Evolutionary conservation across 2,113 vertebrate species (phyloP), one percentile per base, ranked within the genome.

Genomic region (Brachionichthys hirsutus): DNA sequence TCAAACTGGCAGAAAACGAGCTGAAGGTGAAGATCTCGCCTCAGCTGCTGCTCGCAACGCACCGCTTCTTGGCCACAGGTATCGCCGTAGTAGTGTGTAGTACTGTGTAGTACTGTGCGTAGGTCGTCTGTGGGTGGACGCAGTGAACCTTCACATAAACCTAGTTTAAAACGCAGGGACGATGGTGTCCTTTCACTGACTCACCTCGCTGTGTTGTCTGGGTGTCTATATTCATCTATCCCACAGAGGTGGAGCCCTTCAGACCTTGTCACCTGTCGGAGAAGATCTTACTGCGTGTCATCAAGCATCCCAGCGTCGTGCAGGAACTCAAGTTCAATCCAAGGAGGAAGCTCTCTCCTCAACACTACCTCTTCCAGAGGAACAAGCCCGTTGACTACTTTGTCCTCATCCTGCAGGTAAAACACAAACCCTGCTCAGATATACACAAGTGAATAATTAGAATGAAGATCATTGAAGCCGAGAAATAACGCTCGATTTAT

Each of bases 1-100:
- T 99, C 79, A 95, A 94, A 86, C 88, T 95, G 60, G 92, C 93
- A 0, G 96, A 98, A 80, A 95, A 92, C 0, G 95, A 98, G 75
- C 91, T 95, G 89, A 94, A 87, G 58, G 93, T 97, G 76, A 98
- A 97, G 85, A 93, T 99, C 75, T 96, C 97, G 0, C 95, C 97
- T 0, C 96, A 98, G 85, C 90, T 98, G 44, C 84, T 99, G 54
- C 90, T 99, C 11, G 97, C 95, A n/a, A 98, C 95, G 0, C 97
- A 98, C 70, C 95, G 95, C 56, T 99, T 98, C 89, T 92, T 99
- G 89, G 94, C 95, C 51, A 96, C 97, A 95, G 96, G 97, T 98
- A 93, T 14, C 12, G 34, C 12, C n/a, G n/a, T n/a, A n/a, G n/a
- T n/a, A 53, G 15, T 58, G 64, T 61, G 36, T 62, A 19, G 49